These are phyloP conservation scores for Gephyroberyx darwinii DNA, from an alignment of 2,797 vertebrate species.

Conservation along the genomic window DNA sequence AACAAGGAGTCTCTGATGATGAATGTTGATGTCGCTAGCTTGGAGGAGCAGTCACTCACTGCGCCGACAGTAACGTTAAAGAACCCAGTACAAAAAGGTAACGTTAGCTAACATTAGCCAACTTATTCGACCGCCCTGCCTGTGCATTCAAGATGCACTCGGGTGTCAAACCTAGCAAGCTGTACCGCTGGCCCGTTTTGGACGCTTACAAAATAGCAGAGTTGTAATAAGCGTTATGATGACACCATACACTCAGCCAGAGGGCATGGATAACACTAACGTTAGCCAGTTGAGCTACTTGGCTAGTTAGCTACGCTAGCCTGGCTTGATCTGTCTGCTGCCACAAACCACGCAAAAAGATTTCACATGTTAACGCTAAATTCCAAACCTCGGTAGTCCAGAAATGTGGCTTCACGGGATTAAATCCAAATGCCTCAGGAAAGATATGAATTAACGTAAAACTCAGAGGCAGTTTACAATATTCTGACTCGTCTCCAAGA, in stretches of 20 bases:
- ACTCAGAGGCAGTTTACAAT: conserved; percentile 9
- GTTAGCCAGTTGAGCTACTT: conserved; percentile 42
- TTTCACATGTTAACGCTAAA: conserved; percentile 62
- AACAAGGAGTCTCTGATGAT: background rate
- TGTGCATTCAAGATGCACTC: background rate
- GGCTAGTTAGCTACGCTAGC: conserved; percentile 62
- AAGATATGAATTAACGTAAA: background rate
- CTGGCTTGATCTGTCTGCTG: conserved; percentile 64
- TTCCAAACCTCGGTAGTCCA: conserved; percentile 18
- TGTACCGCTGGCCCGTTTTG: background rate
- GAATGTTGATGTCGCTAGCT: background rate
- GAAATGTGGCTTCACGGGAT: background rate
- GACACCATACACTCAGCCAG: conserved; percentile 16
- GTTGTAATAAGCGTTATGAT: conserved; percentile 7
- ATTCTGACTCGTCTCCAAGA: conserved; percentile 25
- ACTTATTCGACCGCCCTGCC: background rate
- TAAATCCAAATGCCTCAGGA: background rate
- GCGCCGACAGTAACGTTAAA: background rate
- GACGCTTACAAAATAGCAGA: background rate
- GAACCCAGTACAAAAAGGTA: background rate
- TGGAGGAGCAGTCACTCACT: conserved; percentile 1
- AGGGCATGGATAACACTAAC: conserved; percentile 32
- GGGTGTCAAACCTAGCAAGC: background rate
- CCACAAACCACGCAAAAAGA: conserved; percentile 70
- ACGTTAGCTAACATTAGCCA: conserved; percentile 47